Evolutionary conservation across 1,140 invertebrate genomes (phyloP).

Genomic region (Palaemon carinicauda): DNA sequence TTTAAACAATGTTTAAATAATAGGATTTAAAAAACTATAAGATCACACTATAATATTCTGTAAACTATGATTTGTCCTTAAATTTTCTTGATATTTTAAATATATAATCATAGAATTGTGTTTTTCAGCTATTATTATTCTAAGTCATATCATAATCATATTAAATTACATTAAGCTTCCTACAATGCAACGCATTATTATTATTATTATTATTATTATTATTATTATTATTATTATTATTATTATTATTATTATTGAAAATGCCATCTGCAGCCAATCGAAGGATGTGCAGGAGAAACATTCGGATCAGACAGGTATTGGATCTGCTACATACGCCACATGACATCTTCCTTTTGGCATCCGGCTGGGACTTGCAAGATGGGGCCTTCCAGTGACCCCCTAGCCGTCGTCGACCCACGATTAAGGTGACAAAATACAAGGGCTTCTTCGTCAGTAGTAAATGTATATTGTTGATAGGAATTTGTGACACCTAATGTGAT

Average conservation of each 20-base stretch:
- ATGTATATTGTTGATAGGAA: too few species aligned
- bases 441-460: background rate
- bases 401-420: conserved; percentile 65
- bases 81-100: too few species aligned
- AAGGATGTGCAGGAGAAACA: conserved; percentile 10
- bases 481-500: too few species aligned
- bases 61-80: background rate
- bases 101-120: too few species aligned
- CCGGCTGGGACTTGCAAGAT: conserved; percentile 65
- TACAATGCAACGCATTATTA: too few species aligned
- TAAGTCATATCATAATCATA: too few species aligned
- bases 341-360: conserved; percentile 45
- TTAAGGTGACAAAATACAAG: conserved; percentile 62
- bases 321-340: conserved; percentile 26
- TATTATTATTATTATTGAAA: too few species aligned
- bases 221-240: background rate
- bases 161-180: too few species aligned
- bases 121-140: too few species aligned
- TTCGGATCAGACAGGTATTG: conserved; percentile 11
- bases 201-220: background rate
- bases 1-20: background rate
- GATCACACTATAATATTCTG: background rate
- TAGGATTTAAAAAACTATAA: background rate
- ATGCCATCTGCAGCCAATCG: background rate
- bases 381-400: conserved; percentile 62